Conservation (phyloP, 2,888 invertebrate species). For the Polydesmus complanatus region DNA sequence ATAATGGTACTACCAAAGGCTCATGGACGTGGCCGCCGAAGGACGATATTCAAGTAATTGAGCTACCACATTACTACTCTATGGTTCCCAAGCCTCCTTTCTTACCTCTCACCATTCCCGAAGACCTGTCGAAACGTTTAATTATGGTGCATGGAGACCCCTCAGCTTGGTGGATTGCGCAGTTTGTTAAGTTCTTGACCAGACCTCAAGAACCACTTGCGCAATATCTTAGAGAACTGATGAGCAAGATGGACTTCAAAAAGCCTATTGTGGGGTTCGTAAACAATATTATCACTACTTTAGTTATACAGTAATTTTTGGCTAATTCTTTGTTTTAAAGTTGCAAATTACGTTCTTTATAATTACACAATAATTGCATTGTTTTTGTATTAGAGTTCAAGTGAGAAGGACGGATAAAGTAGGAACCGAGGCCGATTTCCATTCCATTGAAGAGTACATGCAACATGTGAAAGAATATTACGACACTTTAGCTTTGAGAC, state of each 20-base stretch:
- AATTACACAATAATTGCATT: not conserved
- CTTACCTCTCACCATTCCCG: constrained; percentile 79
- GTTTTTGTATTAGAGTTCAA: constrained; percentile 36
- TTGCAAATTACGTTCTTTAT: too few species aligned
- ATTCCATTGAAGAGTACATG: constrained; percentile 93
- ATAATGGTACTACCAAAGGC: constrained; percentile 46
- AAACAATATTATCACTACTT: too few species aligned
- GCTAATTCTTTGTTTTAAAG: too few species aligned
- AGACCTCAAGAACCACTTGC: constrained; percentile 61
- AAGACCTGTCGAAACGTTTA: constrained; percentile 69
- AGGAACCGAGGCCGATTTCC: constrained; percentile 95
- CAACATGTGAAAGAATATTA: constrained; percentile 75
- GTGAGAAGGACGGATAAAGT: constrained; percentile 53
- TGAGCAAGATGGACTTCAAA: constrained; percentile 61
- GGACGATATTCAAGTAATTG: constrained; percentile 63
- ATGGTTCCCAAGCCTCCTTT: constrained; percentile 70
- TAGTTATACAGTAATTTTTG: too few species aligned
- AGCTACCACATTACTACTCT: constrained; percentile 88
- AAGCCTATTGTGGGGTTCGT: constrained; percentile 81
- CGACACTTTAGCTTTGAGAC: constrained; percentile 49
- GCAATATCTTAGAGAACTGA: constrained; percentile 57
- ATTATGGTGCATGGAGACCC: constrained; percentile 81
- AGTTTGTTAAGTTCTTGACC: constrained; percentile 81
- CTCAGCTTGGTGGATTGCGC: constrained; percentile 95
- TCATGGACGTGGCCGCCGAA: constrained; percentile 85